Evolutionary conservation across 2,888 invertebrate genomes (phyloP), one percentile per base, ranked within the genome.

Genomic region (Torymus aiolomorphi): DNA sequence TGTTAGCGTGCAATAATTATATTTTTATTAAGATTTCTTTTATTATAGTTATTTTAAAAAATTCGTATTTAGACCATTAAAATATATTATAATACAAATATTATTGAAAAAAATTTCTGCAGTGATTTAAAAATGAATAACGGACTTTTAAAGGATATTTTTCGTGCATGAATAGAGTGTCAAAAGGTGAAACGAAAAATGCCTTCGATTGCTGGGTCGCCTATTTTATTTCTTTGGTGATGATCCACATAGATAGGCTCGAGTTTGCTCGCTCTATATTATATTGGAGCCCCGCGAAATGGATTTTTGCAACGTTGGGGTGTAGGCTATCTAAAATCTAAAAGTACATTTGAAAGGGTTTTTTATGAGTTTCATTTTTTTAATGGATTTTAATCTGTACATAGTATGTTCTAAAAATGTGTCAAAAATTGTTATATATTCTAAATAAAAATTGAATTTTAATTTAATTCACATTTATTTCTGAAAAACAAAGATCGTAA

Each of bases 191-290:
- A 56, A 59, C 67, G 70, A 70, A 77, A 77, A 81, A 78, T 66
- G 57, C 69, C 56, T 81, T 81, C 72, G 75, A 81, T 81, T 76
- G 72, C 69, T 59, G 69, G 65, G 31, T 66, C 76, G 76, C 70
- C 76, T 66, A 76, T 79, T 79, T 81, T 81, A 81, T 71, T 81
- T 76, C 54, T 52, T 49, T 31, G 10, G n/a, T n/a, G 78, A 81
- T 81, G 81, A 76, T 74, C 81, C 73, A 81, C 61, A 73, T 79
- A 76, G 81, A 81, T 81, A 81, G 76, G 54, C 73, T 56, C 51
- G 70, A 76, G 76, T 78, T 78, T 72, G 66, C 70, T 69, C 81
- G 24, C 16, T 75, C 63, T 65, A 72, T 63, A 78, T 81, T 76
- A 78, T 69, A 76, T 72, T 72, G 67, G 57, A 78, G 67, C 76